Percentiles rank a stretch among this genome's conserved stretches.
These are phyloP conservation scores for Bilobella aurantiaca DNA, from an alignment of 1,140 invertebrate genomes.

Conservation along the genomic window DNA sequence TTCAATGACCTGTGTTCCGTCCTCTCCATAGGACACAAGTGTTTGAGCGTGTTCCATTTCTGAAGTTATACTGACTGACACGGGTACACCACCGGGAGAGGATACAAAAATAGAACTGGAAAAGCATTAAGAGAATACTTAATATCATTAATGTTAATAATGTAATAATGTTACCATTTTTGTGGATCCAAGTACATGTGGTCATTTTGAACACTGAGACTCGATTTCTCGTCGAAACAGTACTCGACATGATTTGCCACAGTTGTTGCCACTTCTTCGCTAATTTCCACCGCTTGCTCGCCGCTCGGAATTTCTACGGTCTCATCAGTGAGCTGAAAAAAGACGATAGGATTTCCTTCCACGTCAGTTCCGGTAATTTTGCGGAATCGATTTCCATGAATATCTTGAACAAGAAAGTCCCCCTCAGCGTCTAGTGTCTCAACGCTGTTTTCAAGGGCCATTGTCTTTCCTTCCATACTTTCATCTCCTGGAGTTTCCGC, in stretches of 20 bases:
- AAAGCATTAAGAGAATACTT: constrained; percentile 1
- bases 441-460: constrained; percentile 23
- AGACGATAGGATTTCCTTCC: constrained; percentile 32
- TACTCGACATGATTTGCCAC: constrained; percentile 14
- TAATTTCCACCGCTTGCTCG: constrained; percentile 12
- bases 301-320: constrained; percentile 18
- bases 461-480: constrained; percentile 21
- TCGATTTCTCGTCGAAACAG: constrained; percentile 1
- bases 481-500: constrained; percentile 26
- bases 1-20: not conserved
- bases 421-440: constrained; percentile 8
- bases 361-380: constrained; percentile 29
- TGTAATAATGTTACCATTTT: constrained; percentile 18
- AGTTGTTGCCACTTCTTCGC: constrained; percentile 10
- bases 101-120: constrained; percentile 29
- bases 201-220: constrained; percentile 26
- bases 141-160: not conserved
- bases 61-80: constrained; percentile 7
- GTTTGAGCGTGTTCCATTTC: not conserved
- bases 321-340: constrained; percentile 28
- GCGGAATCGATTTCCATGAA: constrained; percentile 28
- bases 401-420: constrained; percentile 31
- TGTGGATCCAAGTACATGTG: constrained; percentile 28
- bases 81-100: not conserved
- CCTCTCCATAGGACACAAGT: not conserved